phyloP scores from a whole-genome alignment of 1,140 invertebrate species.

The Philotrypesis tridentata region DNA sequence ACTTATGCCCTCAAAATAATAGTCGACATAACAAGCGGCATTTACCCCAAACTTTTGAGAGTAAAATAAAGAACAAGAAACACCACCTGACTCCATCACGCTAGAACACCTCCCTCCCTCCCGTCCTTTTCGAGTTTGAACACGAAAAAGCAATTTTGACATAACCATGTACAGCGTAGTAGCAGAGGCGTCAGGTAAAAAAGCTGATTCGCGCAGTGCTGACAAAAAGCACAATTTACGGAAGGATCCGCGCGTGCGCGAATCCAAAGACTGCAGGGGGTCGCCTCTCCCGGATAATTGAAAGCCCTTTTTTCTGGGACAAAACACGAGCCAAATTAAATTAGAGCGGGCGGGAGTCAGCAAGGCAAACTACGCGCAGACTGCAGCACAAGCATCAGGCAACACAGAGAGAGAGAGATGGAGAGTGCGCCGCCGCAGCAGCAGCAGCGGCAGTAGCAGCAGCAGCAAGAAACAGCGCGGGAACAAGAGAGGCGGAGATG shows the following conservation, averaged over 20 bases:
- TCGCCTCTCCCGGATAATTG: neutral
- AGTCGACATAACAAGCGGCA: neutral
- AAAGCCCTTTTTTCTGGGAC: neutral
- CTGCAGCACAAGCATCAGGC: neutral
- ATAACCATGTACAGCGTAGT: neutral
- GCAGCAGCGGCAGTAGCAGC: neutral
- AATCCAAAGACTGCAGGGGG: neutral
- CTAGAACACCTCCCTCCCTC: too few species aligned
- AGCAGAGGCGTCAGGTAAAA: neutral
- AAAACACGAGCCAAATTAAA: neutral
- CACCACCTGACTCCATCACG: too few species aligned
- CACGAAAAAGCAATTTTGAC: neutral
- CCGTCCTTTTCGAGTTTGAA: too few species aligned
- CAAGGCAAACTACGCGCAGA: neutral
- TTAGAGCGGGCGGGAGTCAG: neutral
- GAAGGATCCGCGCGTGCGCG: neutral
- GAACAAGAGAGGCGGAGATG: constrained; percentile 3
- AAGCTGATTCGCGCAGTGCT: neutral
- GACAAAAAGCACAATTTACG: neutral
- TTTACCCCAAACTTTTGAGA: neutral
- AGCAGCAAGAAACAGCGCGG: neutral
- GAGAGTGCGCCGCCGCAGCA: neutral
- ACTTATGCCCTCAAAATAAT: neutral
- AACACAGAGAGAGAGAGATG: neutral
- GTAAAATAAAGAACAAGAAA: neutral